These are phyloP conservation scores for Chaetorhynchus papuensis DNA, from an alignment of 2,113 vertebrate species.

Conservation along the genomic window DNA sequence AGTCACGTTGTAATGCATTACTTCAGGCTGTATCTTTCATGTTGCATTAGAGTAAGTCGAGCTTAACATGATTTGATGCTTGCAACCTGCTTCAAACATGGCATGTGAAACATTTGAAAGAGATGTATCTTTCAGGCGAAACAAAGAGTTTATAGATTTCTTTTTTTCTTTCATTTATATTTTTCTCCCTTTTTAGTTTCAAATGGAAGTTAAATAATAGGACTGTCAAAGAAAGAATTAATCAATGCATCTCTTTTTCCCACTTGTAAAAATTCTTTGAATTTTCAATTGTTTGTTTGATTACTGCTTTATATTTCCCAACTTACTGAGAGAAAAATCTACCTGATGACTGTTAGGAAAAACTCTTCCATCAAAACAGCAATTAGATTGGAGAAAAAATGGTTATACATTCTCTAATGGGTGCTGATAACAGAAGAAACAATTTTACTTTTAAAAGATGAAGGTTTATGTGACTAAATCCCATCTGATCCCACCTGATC, in stretches of 20 bases:
- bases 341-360: not conserved
- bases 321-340: not conserved
- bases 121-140: not conserved
- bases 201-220: not conserved
- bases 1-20: not conserved
- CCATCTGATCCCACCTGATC: not conserved
- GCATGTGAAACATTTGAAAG: not conserved
- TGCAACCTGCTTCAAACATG: constrained; percentile 40
- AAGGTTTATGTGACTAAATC: not conserved
- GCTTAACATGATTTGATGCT: constrained; percentile 29
- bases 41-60: not conserved
- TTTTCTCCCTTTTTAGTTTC: not conserved
- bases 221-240: not conserved
- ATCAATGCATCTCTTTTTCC: not conserved
- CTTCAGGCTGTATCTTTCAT: constrained; percentile 46
- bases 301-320: not conserved
- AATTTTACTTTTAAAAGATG: not conserved
- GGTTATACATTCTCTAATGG: not conserved
- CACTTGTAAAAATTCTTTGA: not conserved
- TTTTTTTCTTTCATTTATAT: not conserved
- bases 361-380: not conserved
- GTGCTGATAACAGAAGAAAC: not conserved
- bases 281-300: not conserved
- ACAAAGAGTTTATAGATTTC: not conserved
- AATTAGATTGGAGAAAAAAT: not conserved